Evolutionary conservation across 2,888 invertebrate species (phyloP).

Genomic region (Limulus polyphemus): DNA sequence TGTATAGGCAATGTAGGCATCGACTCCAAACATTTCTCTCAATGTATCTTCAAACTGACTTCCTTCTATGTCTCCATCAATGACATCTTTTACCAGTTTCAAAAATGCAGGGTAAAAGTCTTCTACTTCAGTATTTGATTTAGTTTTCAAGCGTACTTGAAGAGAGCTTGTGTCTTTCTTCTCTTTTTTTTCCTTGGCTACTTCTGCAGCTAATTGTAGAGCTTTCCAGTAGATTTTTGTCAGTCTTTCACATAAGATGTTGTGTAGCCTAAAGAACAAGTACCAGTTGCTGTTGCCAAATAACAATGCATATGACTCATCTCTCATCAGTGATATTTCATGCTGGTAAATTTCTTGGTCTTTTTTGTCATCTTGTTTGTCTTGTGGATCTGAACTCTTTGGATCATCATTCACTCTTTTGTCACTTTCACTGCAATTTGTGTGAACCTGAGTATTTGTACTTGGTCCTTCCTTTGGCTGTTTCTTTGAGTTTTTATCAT

Average conservation of each 20-base stretch:
- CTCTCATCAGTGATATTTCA: constrained; percentile 30
- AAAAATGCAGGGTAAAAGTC: constrained; percentile 84
- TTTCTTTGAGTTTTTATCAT: no score
- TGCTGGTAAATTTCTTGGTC: no score
- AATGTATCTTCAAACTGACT: constrained; percentile 84
- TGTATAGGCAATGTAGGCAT: constrained; percentile 92
- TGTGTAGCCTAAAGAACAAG: constrained; percentile 88
- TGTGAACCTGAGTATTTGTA: no score
- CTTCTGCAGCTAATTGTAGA: constrained; percentile 32
- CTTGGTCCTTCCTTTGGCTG: no score
- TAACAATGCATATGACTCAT: constrained; percentile 66
- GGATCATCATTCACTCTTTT: no score
- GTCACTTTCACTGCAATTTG: no score
- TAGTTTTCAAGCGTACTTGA: constrained; percentile 63
- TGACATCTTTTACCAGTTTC: constrained; percentile 85
- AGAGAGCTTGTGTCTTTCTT: constrained; percentile 56
- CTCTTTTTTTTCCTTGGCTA: constrained; percentile 46
- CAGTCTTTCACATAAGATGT: constrained; percentile 78
- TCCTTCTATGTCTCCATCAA: constrained; percentile 91
- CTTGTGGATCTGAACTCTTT: no score
- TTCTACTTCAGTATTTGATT: constrained; percentile 45
- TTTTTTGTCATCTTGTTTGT: no score
- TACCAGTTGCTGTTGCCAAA: constrained; percentile 95
- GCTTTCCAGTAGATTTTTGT: constrained; percentile 65
- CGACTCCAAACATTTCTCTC: constrained; percentile 92